Evolutionary conservation across 2,888 invertebrate species (phyloP), one percentile per base, ranked within the genome.

Genomic region (Epistrophella euchroma): DNA sequence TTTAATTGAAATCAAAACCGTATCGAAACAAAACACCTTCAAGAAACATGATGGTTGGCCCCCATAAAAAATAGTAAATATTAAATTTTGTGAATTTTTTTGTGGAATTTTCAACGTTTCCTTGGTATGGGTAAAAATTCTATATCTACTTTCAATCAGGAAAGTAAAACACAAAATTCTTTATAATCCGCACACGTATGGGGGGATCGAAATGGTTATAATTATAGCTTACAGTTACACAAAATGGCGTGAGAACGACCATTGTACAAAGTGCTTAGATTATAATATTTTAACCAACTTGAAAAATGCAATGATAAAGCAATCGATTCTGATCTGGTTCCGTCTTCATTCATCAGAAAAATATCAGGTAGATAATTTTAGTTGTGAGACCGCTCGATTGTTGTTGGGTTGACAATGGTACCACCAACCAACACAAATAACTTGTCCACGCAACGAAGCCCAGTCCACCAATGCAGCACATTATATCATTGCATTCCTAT

Each of bases 321-420:
- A 66, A 74, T 70, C 52, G 73, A 37, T 22, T 13, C 60, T 60
- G 80, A 50, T 37, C 77, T 35, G 25, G 40, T 47, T 56, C 50
- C 35, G 37, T 58, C 77, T 86, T 82, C 86, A 86, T 86, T 86
- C 86, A 86, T 86, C 74, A 86, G 74, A 64, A 71, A 22, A 55
- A 70, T 56, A 78, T 58, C 77, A 86, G 82, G 79, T 84, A 84
- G 71, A 66, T 76, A 68, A 47, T 62, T 70, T 78, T 47, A 70
- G 72, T 70, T 75, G 50, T 35, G 17, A 37, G 37, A 22, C 19
- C 17, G 13, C 11, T 35, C 17, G 22, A 17, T 25, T 37, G 17
- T 52, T 25, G 32, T 45, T 45, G 28, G 73, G n/a, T n/a, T 17
- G 47, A 45, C n/a, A n/a, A n/a, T 47, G 17, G 73, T 28, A 32